A percentile compares a stretch with the other conserved stretches of the same genome.
Conservation (phyloP, 2,113 vertebrate genomes). For the Halichoeres trimaculatus region DNA sequence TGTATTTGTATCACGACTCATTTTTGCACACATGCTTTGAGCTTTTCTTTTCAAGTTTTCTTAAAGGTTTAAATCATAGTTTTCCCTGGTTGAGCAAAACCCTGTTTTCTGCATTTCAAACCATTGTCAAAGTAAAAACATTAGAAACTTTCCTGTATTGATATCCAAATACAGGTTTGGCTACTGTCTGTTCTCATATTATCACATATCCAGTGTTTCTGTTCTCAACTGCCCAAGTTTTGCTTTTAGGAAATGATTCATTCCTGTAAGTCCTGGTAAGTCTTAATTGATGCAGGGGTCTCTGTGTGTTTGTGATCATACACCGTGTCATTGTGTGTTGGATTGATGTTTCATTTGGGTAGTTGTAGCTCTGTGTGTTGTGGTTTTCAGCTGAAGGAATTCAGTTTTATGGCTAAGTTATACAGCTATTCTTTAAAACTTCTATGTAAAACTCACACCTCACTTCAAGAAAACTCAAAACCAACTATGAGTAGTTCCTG, state of each 20-base stretch:
- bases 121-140: not conserved
- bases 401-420: not conserved
- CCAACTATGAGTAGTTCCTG: not conserved
- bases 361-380: not conserved
- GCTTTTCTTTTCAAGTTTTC: not conserved
- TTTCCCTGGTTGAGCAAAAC: not conserved
- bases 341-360: not conserved
- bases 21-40: not conserved
- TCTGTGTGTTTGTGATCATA: not conserved
- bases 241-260: slow-evolving; percentile 29
- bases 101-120: too few species aligned
- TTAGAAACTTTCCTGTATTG: not conserved
- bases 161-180: not conserved
- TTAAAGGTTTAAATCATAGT: not conserved
- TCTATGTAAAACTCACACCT: not conserved
- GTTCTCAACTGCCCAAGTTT: slow-evolving; percentile 15
- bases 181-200: not conserved
- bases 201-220: not conserved
- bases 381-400: not conserved
- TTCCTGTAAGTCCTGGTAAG: slow-evolving; percentile 40
- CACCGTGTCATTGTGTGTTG: not conserved
- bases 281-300: slow-evolving; percentile 4
- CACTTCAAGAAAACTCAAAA: not conserved
- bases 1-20: too few species aligned
- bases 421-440: not conserved